These are phyloP conservation scores for Drosophila paramelanica DNA, from an alignment of 2,888 invertebrate genomes.

Conservation along the genomic window DNA sequence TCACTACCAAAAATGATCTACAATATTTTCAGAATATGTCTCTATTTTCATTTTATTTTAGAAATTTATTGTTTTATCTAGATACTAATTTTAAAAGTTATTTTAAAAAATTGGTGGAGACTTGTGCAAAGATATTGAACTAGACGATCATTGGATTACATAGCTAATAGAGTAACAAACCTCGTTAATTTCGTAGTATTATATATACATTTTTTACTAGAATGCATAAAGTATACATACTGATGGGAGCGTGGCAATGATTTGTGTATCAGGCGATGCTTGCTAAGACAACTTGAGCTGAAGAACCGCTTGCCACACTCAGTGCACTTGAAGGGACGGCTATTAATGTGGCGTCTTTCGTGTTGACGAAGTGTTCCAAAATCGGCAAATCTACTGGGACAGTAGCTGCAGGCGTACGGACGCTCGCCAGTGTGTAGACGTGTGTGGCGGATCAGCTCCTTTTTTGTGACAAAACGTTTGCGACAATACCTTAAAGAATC, in stretches of 20 bases:
- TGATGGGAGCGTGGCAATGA: background rate
- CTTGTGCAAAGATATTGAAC: too few species aligned
- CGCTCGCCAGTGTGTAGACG: constrained; percentile 7
- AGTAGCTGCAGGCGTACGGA: background rate
- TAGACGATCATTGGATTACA: too few species aligned
- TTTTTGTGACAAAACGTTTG: constrained; percentile 42
- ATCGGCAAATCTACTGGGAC: background rate
- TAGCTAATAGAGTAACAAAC: too few species aligned
- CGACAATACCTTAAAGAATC: constrained; percentile 34
- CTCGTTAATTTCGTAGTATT: too few species aligned
- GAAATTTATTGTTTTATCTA: too few species aligned
- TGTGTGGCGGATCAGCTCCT: constrained; percentile 35
- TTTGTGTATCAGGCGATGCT: constrained; percentile 57
- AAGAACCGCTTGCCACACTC: constrained; percentile 72
- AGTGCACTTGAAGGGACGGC: constrained; percentile 67
- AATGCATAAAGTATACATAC: background rate
- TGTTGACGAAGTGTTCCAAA: background rate
- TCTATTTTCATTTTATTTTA: too few species aligned
- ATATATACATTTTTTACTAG: too few species aligned
- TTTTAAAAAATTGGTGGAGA: too few species aligned
- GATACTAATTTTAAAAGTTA: too few species aligned
- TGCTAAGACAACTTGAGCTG: constrained; percentile 73
- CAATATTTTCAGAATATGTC: too few species aligned
- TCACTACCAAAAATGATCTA: too few species aligned
- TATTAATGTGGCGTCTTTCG: constrained; percentile 50